Percentiles rank a stretch among this genome's conserved stretches.
These are phyloP conservation scores for Stegastes partitus DNA, from an alignment of 2,113 vertebrate genomes.

Conservation along the genomic window DNA sequence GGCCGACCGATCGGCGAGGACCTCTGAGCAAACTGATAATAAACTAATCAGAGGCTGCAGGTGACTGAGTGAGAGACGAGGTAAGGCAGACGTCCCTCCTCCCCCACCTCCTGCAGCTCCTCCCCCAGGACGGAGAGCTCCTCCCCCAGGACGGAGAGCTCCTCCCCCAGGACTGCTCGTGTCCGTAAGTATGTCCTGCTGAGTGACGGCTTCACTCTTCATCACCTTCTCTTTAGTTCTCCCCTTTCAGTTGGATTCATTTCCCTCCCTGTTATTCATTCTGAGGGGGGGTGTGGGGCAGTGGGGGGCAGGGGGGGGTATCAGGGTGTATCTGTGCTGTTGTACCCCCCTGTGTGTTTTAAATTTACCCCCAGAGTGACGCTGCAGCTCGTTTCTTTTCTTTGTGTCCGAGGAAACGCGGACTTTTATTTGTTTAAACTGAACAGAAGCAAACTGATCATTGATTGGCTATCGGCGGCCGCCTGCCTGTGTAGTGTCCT, in stretches of 20 bases:
- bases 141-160: constrained; percentile 2
- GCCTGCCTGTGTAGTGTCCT: too few relatives aligned
- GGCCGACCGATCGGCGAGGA: constrained; percentile 6
- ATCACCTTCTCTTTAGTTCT: constrained; percentile 81
- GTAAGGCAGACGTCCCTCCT: constrained; percentile 59
- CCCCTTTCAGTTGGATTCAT: constrained; percentile 80
- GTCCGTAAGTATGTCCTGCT: constrained; percentile 98
- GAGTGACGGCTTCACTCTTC: constrained; percentile 87
- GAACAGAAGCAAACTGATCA: too few relatives aligned
- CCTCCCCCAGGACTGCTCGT: constrained; percentile 85
- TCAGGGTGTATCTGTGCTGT: too few relatives aligned
- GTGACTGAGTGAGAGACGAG: constrained; percentile 63
- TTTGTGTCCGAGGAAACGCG: too few relatives aligned
- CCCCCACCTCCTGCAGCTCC: constrained; percentile 29
- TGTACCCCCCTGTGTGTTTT: too few relatives aligned
- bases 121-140: constrained; percentile 67
- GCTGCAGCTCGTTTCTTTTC: too few relatives aligned
- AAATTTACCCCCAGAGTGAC: too few relatives aligned
- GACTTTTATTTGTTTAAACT: too few relatives aligned
- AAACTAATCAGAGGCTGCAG: constrained; percentile 38
- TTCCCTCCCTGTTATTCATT: constrained; percentile 67
- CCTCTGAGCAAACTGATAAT: constrained; percentile 30
- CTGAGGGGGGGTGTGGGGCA: constrained; percentile 72
- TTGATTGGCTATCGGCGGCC: too few relatives aligned
- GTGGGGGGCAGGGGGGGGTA: constrained; percentile 77